phyloP scores from a whole-genome alignment of 35 echinoderm and acorn worm species.

The Eucidaris tribuloides region DNA sequence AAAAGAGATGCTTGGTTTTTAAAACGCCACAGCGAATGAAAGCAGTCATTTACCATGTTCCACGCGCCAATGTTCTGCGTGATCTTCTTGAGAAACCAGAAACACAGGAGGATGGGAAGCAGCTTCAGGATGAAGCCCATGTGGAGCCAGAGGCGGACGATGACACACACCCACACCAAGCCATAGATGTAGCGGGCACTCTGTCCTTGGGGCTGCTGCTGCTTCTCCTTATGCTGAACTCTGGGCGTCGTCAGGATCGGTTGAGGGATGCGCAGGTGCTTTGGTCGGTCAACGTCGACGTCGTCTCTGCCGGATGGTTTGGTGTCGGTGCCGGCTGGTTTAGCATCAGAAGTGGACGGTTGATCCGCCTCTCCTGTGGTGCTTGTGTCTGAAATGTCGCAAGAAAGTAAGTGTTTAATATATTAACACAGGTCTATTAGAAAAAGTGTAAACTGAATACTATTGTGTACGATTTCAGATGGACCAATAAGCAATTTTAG shows the following conservation, averaged over 20 bases:
- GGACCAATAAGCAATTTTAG: too few relatives aligned
- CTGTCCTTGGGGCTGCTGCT: not conserved
- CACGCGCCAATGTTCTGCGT: conserved; percentile 36
- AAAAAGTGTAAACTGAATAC: too few relatives aligned
- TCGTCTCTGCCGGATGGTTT: conserved; percentile 25
- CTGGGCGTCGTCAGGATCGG: not conserved
- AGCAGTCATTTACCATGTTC: conserved; percentile 39
- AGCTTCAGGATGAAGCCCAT: conserved; percentile 50
- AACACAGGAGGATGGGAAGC: conserved; percentile 43
- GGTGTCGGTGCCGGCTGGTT: too few relatives aligned
- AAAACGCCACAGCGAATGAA: too few relatives aligned
- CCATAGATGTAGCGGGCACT: conserved; percentile 48
- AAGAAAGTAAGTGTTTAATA: too few relatives aligned
- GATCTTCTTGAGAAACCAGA: conserved; percentile 71
- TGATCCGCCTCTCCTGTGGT: too few relatives aligned
- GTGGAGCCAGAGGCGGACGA: conserved; percentile 66
- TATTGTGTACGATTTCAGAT: too few relatives aligned
- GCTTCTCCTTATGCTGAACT: too few relatives aligned
- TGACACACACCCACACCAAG: conserved; percentile 63
- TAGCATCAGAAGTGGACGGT: too few relatives aligned
- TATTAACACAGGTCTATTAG: too few relatives aligned
- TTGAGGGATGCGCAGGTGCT: conserved; percentile 20
- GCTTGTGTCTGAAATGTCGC: too few relatives aligned
- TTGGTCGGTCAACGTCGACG: conserved; percentile 19
- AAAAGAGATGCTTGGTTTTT: too few relatives aligned